Evolutionary conservation across 2,888 invertebrate genomes (phyloP), one percentile per base, ranked within the genome.

Genomic region (Drosophila pseudotalamancana): DNA sequence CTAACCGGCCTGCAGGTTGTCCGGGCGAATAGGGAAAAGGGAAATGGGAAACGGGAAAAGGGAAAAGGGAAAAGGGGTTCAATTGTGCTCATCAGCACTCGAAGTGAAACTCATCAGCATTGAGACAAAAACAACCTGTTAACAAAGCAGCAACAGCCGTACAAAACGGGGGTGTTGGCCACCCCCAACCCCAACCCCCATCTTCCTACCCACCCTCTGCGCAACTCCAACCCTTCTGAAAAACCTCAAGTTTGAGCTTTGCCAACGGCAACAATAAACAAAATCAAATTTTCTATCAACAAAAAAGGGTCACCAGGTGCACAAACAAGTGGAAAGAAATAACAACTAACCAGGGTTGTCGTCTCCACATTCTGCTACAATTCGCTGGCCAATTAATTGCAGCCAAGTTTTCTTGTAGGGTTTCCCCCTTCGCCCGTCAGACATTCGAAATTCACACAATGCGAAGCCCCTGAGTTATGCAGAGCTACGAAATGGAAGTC

Each of bases 251-350:
- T 62, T 45, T 50, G 57, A 34, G 62, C 67, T 45, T 50, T 54
- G 29, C 11, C 32, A 29, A 25, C 53, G 54, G 14, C 48, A 75
- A 78, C 56, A 76, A 79, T 76, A 76, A 81, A 81, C 75, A 79
- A 78, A 83, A 83, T 83, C 81, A 83, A 83, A 80, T 78, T 72
- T 74, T 72, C 63, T 62, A 73, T 76, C 63, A 84, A 72, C 78
- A 60, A 64, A 63, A 72, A 72, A 55, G 71, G 76, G 61, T 81
- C 70, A 77, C 49, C 81, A 76, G 83, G 83, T 83, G 86, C 66
- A 74, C 49, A 86, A 83, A 85, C 76, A 82, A 64, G 42, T 27
- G 27, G 25, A 9, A 9, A 1, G 25, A 1, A 25, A 27, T 18
- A 27, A 43, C 43, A 29, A 21, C n/a, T n/a, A 18, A 18, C 3